These are phyloP conservation scores for Nesoenas mayeri DNA, from an alignment of 2,113 vertebrate genomes.

Conservation along the genomic window DNA sequence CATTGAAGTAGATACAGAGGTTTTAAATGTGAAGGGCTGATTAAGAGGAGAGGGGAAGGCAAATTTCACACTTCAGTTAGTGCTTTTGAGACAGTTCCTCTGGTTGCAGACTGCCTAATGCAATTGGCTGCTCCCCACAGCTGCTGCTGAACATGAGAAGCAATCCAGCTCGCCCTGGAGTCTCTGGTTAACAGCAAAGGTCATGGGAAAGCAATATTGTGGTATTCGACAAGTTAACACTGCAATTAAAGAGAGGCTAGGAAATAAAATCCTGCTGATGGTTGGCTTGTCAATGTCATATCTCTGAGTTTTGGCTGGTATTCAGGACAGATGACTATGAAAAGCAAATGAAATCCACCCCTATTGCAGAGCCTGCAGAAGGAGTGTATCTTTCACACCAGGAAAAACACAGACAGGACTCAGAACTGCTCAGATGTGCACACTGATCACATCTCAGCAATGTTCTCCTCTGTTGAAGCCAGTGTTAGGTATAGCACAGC, in stretches of 20 bases:
- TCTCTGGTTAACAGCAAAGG: constrained; percentile 28
- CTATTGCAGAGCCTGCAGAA: not conserved
- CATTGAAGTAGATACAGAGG: not conserved
- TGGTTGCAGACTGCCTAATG: not conserved
- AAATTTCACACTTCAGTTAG: constrained; percentile 32
- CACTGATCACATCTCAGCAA: not conserved
- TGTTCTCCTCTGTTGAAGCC: not conserved
- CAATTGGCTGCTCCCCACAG: not conserved
- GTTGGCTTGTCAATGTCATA: rapidly evolving
- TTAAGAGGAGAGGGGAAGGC: constrained; percentile 7
- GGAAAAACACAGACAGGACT: not conserved
- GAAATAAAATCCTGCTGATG: not conserved
- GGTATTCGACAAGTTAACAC: not conserved
- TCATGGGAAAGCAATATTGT: not conserved
- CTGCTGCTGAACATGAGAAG: constrained; percentile 9
- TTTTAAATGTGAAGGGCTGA: constrained; percentile 6
- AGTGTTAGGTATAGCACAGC: rapidly evolving
- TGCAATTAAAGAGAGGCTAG: not conserved
- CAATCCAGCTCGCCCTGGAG: not conserved
- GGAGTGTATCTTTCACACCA: not conserved
- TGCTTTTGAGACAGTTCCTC: not conserved
- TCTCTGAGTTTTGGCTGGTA: not conserved
- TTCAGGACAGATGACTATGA: not conserved
- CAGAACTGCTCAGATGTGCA: not conserved
- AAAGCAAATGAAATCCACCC: not conserved